A percentile compares a stretch with the other conserved stretches of the same genome.
These are phyloP conservation scores for Acholoe squamosa DNA, from an alignment of 2,888 invertebrate species.

Conservation along the genomic window DNA sequence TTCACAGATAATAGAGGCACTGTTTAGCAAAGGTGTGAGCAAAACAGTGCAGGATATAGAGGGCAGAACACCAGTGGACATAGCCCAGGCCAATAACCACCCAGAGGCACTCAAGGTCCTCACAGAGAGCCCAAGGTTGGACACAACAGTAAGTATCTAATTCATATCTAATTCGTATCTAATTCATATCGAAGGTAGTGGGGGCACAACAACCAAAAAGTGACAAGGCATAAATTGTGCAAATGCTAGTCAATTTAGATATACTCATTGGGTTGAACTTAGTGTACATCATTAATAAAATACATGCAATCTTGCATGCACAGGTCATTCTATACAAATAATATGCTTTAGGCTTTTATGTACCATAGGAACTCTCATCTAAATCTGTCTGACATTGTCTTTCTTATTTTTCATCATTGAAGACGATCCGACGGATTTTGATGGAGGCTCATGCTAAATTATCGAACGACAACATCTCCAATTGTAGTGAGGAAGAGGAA, in stretches of 20 bases:
- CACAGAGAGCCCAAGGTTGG: not conserved
- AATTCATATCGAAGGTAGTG: too few relatives aligned
- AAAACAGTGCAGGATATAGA: conserved; percentile 64
- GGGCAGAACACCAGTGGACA: conserved; percentile 11
- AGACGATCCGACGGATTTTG: not conserved
- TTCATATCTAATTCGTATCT: too few relatives aligned
- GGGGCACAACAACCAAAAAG: too few relatives aligned
- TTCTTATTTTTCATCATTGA: not conserved
- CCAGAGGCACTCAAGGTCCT: not conserved
- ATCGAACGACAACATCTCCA: not conserved
- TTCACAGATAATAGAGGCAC: conserved; percentile 71
- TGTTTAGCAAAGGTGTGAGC: conserved; percentile 72
- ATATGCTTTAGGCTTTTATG: too few relatives aligned
- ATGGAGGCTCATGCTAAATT: not conserved
- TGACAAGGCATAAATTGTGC: too few relatives aligned
- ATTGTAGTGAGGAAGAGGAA: not conserved
- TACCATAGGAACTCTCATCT: not conserved
- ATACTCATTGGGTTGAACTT: too few relatives aligned
- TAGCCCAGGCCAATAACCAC: conserved; percentile 17
- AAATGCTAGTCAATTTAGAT: too few relatives aligned
- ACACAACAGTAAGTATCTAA: too few relatives aligned
- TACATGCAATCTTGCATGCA: too few relatives aligned
- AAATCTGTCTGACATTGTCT: not conserved
- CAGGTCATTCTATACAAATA: too few relatives aligned
- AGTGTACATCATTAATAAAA: too few relatives aligned